These are phyloP conservation scores for Himantopus leucocephalus DNA, from an alignment of 2,113 vertebrate genomes.

Conservation along the genomic window DNA sequence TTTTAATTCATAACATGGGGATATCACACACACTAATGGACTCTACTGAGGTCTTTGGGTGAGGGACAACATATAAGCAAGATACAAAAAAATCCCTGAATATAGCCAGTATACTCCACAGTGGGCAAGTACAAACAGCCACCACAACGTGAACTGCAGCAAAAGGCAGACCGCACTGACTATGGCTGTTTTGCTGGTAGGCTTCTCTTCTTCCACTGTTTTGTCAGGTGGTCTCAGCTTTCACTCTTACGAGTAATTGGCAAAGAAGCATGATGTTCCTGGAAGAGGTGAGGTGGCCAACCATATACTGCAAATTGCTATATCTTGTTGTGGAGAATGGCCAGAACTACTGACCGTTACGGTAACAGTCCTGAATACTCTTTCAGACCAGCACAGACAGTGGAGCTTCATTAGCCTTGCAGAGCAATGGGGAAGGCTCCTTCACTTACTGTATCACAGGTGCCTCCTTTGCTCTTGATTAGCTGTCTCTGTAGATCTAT, in stretches of 20 bases:
- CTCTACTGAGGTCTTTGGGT: not conserved
- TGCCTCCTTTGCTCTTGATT: not conserved
- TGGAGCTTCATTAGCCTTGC: not conserved
- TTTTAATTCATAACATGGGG: not conserved
- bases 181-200: not conserved
- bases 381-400: not conserved
- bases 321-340: not conserved
- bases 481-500: not conserved
- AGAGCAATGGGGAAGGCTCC: not conserved
- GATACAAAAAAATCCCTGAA: not conserved
- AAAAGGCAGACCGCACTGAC: not conserved
- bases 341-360: not conserved
- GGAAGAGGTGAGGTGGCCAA: not conserved
- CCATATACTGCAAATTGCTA: not conserved
- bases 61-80: not conserved
- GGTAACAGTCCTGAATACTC: not conserved
- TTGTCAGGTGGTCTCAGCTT: not conserved
- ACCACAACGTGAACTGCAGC: rapidly evolving
- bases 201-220: not conserved
- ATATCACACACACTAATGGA: not conserved
- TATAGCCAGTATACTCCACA: not conserved
- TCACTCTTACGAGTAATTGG: not conserved
- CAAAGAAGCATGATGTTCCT: not conserved
- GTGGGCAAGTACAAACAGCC: not conserved
- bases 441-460: not conserved